Evolutionary conservation across 2,797 vertebrate species (phyloP), one percentile per base, ranked within the genome.

Genomic region (Naso thynnoides): DNA sequence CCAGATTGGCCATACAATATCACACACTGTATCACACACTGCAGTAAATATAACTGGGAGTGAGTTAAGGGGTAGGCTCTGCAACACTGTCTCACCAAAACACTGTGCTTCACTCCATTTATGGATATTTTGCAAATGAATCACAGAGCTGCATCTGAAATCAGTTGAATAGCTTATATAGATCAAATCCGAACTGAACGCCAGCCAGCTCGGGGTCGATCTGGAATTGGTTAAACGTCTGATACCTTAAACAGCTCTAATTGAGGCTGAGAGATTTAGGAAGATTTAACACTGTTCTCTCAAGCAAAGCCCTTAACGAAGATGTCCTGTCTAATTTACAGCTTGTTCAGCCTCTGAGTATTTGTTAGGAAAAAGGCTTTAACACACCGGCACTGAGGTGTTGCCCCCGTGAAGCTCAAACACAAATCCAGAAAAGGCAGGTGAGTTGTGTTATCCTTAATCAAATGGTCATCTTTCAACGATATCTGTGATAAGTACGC

Each of bases 1-100:
- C 85, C 93, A 94, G 92, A 93, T 91, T 93, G 92, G 81, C 89
- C 84, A 76, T 88, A 89, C 88, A 87, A 84, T 90, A 87, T 83
- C 81, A 84, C 86, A 80, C 85, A 85, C 75, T 82, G 79, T 71
- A 86, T 85, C 74, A 70, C 79, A 84, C 86, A 84, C 82, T 88
- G 81, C 87, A 84, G 85, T 79, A 79, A 83, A 89, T 79, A 85
- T 85, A 67, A 68, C 76, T 77, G 67, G 76, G 77, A 88, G 83
- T 73, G 83, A 90, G 79, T 87, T 88, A 90, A 88, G 79, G 81
- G 83, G 86, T 64, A 84, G 31, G 50, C 63, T 66, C 83, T 82
- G 86, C 78, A 73, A 87, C 61, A 67, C 31, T 24, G 75, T 65
- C 61, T 71, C 11, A 13, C 52, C 61, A 73, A 76, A 81, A 74